Evolutionary conservation across 2,113 vertebrate genomes (phyloP).

Genomic region (Acinonyx jubatus): DNA sequence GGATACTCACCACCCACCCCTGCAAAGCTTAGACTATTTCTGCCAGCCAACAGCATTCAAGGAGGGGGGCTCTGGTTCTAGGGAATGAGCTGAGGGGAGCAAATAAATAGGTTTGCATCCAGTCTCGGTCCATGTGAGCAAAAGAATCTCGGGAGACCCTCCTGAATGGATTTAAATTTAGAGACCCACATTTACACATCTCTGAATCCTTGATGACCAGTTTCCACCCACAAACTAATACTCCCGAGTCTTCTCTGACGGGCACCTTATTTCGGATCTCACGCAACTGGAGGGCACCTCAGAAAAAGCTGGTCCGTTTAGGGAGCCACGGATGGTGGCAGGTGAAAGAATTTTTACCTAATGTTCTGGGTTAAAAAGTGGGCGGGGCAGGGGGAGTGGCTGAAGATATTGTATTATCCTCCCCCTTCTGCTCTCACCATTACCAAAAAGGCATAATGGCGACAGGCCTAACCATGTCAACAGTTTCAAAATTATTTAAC

Average conservation of each 20-base stretch:
- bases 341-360: not conserved
- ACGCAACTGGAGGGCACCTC: accelerated
- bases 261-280: not conserved
- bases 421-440: not conserved
- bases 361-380: not conserved
- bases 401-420: not conserved
- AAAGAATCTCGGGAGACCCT: not conserved
- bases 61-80: not conserved
- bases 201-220: not conserved
- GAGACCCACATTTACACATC: not conserved
- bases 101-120: not conserved
- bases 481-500: not conserved
- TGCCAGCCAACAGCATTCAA: accelerated
- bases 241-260: not conserved
- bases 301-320: not conserved
- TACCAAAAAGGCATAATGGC: not conserved
- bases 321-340: not conserved
- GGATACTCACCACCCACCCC: not conserved
- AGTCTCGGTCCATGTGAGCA: not conserved
- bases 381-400: not conserved
- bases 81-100: not conserved
- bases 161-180: not conserved
- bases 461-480: not conserved
- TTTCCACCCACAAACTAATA: not conserved
- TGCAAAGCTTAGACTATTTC: not conserved